Evolutionary conservation across 35 echinoderm and acorn worm species (phyloP).

Genomic region (Anneissia japonica): DNA sequence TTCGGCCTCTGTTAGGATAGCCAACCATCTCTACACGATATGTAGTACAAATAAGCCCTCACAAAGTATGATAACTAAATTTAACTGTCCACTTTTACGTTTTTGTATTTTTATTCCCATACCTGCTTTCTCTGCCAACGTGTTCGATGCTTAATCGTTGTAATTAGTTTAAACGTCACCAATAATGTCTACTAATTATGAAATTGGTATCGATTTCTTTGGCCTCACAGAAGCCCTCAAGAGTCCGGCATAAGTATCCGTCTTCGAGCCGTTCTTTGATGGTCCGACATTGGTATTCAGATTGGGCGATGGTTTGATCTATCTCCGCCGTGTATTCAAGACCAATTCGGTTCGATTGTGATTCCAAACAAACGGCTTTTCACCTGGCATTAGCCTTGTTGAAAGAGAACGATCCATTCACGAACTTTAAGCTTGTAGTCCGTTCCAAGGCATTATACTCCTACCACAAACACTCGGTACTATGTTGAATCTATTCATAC

Average conservation of each 20-base stretch:
- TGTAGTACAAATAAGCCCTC: too few species aligned
- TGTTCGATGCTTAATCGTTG: not conserved
- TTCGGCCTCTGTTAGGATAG: too few species aligned
- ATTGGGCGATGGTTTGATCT: not conserved
- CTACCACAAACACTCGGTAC: not conserved
- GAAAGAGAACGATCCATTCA: not conserved
- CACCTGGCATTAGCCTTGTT: not conserved
- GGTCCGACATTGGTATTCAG: not conserved
- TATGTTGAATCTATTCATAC: not conserved
- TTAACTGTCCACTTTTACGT: too few species aligned
- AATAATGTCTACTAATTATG: not conserved
- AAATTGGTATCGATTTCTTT: not conserved
- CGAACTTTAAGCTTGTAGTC: not conserved
- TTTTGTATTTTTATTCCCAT: too few species aligned
- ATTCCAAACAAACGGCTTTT: not conserved
- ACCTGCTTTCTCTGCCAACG: not conserved
- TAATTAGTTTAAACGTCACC: not conserved
- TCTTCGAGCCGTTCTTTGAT: not conserved
- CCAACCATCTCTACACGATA: too few species aligned
- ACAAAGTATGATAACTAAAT: too few species aligned
- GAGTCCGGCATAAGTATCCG: not conserved
- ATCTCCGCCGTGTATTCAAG: not conserved
- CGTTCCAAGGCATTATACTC: not conserved
- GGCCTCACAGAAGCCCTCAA: not conserved
- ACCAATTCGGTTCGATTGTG: not conserved